Percentiles rank a stretch among this genome's conserved stretches.
phyloP scores from a whole-genome alignment of 2,888 invertebrate genomes.

The Ormyrus thymus region DNA sequence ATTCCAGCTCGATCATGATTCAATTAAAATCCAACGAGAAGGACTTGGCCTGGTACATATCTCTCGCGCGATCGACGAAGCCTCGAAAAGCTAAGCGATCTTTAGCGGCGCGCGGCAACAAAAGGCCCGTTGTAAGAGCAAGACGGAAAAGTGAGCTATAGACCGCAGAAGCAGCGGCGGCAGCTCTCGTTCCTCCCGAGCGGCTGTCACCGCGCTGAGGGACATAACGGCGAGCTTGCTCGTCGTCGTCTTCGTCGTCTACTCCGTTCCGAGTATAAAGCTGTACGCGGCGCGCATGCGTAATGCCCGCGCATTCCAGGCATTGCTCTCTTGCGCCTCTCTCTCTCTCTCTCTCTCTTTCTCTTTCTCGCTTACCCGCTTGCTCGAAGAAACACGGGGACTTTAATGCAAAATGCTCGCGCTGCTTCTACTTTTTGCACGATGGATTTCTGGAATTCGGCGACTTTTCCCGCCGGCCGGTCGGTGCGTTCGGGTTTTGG shows the following conservation, averaged over 20 bases:
- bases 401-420: conserved; percentile 25
- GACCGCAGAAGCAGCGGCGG: neutral
- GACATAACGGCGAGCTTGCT: conserved; percentile 71
- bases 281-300: conserved; percentile 78
- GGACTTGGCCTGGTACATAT: too few relatives aligned
- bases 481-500: too few relatives aligned
- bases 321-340: conserved; percentile 63
- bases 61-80: too few relatives aligned
- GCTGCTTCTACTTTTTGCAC: neutral
- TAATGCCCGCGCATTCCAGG: conserved; percentile 80
- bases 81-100: too few relatives aligned
- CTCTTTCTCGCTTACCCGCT: conserved; percentile 28
- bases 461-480: neutral
- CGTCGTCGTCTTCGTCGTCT: conserved; percentile 64
- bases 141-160: conserved; percentile 26
- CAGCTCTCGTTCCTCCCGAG: neutral
- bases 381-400: neutral
- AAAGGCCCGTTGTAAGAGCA: conserved; percentile 24
- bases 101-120: neutral
- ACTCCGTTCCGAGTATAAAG: conserved; percentile 67
- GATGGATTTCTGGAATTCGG: neutral
- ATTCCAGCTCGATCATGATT: too few relatives aligned
- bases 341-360: conserved; percentile 53
- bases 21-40: too few relatives aligned
- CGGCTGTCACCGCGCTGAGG: conserved; percentile 63